Base-by-base conservation (phyloP, 1,140 invertebrate species). In the Eupeodes corollae region DNA sequence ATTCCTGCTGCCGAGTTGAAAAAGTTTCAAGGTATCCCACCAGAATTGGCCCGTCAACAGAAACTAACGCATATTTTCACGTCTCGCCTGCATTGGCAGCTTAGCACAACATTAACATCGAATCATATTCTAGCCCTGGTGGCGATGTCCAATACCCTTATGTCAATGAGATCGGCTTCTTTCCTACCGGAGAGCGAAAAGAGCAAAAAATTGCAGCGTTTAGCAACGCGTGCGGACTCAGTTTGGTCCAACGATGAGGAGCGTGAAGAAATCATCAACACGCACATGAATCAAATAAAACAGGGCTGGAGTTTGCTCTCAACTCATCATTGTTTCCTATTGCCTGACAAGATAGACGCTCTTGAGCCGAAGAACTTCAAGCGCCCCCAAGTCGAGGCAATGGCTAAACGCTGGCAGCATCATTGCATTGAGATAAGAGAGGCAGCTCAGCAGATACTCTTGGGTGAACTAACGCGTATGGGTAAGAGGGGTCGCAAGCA, bases 321-420 rank as follows among this genome's bases (percentile, higher is more conserved):
- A 5, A 93, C 94, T 0, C 74, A 98, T 18, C 95, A 99, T 69
- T 98, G 95, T 62, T 91, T 98, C 19, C 73, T 98, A 13, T 70
- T 99, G 41, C 92, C 95, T 1, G 94, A 99, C 56, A 90, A 89
- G 69, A 81, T 89, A 16, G 73, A 79, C 15, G 70, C 75, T 1
- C 69, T 77, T 51, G 87, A 88, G 18, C 78, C 81, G 0, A 82
- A 83, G 52, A 79, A 79, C 44, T 98, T 93, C 63, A 91, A 95
- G 64, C 77, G 88, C 16, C 91, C 93, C 0, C 86, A 92, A 69
- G 88, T 99, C 1, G 95, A 99, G 69, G 92, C 97, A 81, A 79
- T 99, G 74, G 95, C 94, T 10, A 79, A 92, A 19, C 76, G 92
- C 39, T 99, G 96, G 96, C 96, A 99, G 69, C 95, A 99, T 73